phyloP scores from a whole-genome alignment of 2,113 vertebrate genomes.

The Columba janthina region DNA sequence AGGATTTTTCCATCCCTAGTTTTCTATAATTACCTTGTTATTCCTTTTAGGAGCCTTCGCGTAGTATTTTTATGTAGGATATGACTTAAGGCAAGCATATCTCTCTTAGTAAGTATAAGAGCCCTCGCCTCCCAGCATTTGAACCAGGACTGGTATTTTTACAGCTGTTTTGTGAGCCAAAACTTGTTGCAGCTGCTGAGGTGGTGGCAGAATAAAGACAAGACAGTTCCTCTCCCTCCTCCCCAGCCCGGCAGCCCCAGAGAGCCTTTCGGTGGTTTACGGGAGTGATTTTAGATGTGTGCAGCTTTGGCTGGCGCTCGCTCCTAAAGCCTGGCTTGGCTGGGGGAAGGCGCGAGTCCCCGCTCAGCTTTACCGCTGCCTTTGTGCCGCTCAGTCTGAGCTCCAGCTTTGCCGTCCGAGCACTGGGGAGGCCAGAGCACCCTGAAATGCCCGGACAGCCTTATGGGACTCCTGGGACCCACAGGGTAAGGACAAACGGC shows the following conservation, averaged over 20 bases:
- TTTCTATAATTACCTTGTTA: conserved; percentile 12
- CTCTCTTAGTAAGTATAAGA: background rate
- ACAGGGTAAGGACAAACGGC: accelerated
- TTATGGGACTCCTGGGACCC: background rate
- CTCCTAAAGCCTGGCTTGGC: background rate
- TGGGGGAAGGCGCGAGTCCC: background rate
- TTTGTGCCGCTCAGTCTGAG: background rate
- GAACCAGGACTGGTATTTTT: conserved; percentile 42
- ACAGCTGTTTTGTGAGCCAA: conserved; percentile 46
- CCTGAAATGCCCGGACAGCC: background rate
- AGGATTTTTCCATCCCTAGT: conserved; percentile 12
- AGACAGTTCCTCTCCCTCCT: conserved; percentile 22
- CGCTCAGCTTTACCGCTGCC: background rate
- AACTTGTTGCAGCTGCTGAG: conserved; percentile 43
- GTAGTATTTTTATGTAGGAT: conserved; percentile 21
- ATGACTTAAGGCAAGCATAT: background rate
- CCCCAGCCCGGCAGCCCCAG: background rate
- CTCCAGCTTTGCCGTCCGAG: background rate
- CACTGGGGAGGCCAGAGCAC: accelerated
- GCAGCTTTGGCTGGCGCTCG: background rate
- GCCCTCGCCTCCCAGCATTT: background rate
- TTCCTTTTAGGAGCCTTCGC: conserved; percentile 1
- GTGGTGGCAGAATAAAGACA: conserved; percentile 41
- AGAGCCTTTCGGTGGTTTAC: background rate
- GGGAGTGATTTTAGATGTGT: background rate